phyloP scores from a whole-genome alignment of 2,113 vertebrate species.

The Apistogramma diplotaenia region DNA sequence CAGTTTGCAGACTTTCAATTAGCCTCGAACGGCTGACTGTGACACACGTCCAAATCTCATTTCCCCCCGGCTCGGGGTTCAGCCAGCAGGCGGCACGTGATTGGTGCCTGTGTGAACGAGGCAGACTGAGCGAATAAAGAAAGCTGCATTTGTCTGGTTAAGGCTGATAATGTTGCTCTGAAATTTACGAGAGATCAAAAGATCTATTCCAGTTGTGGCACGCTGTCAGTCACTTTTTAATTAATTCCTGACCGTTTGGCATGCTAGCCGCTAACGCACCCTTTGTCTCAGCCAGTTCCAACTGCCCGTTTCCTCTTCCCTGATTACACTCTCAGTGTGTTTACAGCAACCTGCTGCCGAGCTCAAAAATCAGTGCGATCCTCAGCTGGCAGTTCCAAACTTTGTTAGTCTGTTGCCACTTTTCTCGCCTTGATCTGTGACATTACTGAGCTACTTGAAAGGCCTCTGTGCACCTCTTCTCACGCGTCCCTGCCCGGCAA shows the following conservation, averaged over 20 bases:
- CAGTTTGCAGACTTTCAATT: constrained; percentile 48
- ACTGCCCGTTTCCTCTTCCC: not conserved
- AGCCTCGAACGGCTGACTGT: constrained; percentile 14
- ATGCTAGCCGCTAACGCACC: not conserved
- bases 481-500: fast-evolving
- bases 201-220: not conserved
- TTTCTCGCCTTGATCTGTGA: not conserved
- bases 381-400: not conserved
- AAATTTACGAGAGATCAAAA: not conserved
- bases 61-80: not conserved
- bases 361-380: not conserved
- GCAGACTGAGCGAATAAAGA: not conserved
- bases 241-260: not conserved
- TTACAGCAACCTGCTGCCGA: not conserved
- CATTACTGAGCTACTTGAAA: not conserved
- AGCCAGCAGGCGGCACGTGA: not conserved
- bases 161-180: not conserved
- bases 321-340: not conserved
- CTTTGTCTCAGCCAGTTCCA: not conserved
- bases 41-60: constrained; percentile 46
- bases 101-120: not conserved
- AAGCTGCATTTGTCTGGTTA: not conserved
- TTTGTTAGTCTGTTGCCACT: not conserved
- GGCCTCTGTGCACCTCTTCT: not conserved
- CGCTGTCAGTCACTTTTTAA: not conserved